A percentile compares a stretch with the other conserved stretches of the same genome.
phyloP scores from a whole-genome alignment of 2,888 invertebrate species.

The Rhingia campestris region DNA sequence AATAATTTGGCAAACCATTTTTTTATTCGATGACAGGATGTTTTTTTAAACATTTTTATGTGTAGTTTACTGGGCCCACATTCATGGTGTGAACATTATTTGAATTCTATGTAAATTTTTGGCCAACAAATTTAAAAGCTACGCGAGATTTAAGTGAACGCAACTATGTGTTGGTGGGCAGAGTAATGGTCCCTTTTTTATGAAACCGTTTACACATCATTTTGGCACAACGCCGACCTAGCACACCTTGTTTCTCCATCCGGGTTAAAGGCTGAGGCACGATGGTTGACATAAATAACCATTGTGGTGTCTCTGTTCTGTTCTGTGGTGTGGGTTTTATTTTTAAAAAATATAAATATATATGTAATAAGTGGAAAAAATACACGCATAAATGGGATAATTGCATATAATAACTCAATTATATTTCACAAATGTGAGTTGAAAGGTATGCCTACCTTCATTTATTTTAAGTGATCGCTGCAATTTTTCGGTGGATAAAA shows the following conservation, averaged over 20 bases:
- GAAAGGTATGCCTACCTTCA: background rate
- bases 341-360: background rate
- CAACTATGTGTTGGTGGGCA: background rate
- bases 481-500: background rate
- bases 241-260: conserved; percentile 7
- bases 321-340: conserved; percentile 13
- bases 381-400: conserved; percentile 11
- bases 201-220: conserved; percentile 28
- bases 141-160: conserved; percentile 15
- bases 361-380: background rate
- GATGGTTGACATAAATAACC: conserved; percentile 34
- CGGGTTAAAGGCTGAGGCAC: background rate
- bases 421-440: conserved; percentile 6
- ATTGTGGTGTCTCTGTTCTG: conserved; percentile 30
- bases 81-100: conserved; percentile 59
- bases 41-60: conserved; percentile 14
- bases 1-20: conserved; percentile 51
- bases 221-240: conserved; percentile 39
- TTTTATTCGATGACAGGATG: conserved; percentile 8
- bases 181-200: background rate
- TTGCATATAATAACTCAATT: conserved; percentile 28
- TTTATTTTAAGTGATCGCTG: background rate
- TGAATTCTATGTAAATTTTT: conserved; percentile 58
- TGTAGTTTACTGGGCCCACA: conserved; percentile 3
- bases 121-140: conserved; percentile 20